Conservation (phyloP, 2,797 vertebrate genomes). For the Megalops cyprinoides region DNA sequence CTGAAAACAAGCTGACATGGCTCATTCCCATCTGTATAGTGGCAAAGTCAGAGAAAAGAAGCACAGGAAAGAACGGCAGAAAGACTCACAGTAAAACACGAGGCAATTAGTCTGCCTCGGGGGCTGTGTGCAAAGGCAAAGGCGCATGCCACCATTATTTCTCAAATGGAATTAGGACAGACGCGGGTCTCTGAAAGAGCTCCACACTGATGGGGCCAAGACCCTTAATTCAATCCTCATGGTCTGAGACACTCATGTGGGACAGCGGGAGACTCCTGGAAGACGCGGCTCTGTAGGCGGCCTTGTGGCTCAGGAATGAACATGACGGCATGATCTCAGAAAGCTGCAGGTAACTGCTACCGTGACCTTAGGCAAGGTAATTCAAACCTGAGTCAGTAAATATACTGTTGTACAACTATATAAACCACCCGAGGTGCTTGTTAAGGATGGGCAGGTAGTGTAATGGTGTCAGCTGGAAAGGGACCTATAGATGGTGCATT, state of each 20-base stretch:
- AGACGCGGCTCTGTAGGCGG: neutral
- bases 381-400: no score
- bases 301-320: neutral
- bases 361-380: no score
- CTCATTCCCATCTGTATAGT: no score
- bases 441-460: no score
- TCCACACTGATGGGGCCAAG: neutral
- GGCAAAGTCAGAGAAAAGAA: neutral
- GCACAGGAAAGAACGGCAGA: neutral
- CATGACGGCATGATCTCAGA: no score
- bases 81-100: no score
- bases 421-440: no score
- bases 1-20: neutral
- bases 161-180: conserved; percentile 17
- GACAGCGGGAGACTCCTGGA: neutral
- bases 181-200: neutral
- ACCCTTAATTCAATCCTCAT: conserved; percentile 16
- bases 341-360: no score
- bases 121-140: neutral
- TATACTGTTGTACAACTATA: no score
- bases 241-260: neutral
- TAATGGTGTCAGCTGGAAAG: no score
- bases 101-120: neutral
- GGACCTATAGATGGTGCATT: no score
- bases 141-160: neutral